Evolutionary conservation across 92 coral and sea anemone species (phyloP), one percentile per base, ranked within the genome.

Genomic region (Heliopora coerulea): DNA sequence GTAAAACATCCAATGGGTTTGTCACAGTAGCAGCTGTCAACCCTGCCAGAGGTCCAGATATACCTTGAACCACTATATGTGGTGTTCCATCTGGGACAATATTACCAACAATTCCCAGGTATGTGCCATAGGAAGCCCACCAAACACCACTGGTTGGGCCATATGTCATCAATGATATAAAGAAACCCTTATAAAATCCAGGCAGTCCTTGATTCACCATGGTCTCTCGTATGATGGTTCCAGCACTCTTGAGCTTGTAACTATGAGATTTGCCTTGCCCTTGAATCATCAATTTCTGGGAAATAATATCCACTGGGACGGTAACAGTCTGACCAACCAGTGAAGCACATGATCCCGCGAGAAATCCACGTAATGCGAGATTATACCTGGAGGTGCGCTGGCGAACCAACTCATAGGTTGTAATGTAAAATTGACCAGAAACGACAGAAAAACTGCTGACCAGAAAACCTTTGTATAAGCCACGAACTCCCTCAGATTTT

Each of bases 91-190:
- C 62, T 8, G 88, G 87, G 48, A 90, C 96, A 32, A 88, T n/a
- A 72, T 40, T 86, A n/a, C 98, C 91, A 46, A 93, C 80, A 44
- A 88, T 31, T 34, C 87, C 89, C 26, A 96, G 91, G 75, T 93
- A 93, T 3, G 76, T 54, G 15, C 96, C 91, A 79, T 93, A 93
- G 0, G 96, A 63, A 5, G 93, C 83, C 98, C 98, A 93, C 98
- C 98, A 93, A 44, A 90, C 86, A 19, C 96, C 98, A 75, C 98
- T 93, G 19, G 91, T 90, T 0, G 98, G 98, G 20, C 88, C 98
- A 81, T 93, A 93, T 21, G 98, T 93, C 75, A 90, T 85, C 17
- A 93, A 72, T 9, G 98, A 93, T 12, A 88, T 87, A 66, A 86
- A 80, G 68, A 87, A 93, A 0, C 98, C 98, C 66, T 86, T 93